A percentile compares a stretch with the other conserved stretches of the same genome.
Conservation (phyloP, 2,113 vertebrate genomes). For the Coptodon rendalli region DNA sequence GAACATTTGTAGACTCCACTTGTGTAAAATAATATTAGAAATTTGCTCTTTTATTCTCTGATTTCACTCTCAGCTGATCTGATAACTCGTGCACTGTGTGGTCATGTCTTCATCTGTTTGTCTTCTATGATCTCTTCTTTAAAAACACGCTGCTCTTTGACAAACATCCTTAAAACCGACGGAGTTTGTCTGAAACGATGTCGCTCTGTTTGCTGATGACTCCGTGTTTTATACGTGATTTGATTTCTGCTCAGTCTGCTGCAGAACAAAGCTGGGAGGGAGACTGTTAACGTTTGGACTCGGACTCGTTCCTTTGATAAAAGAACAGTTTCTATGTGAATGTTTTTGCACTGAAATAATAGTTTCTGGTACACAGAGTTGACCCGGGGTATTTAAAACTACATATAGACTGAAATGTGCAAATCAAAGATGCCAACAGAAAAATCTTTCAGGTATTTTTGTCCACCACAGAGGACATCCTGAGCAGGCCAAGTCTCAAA, state of each 20-base stretch:
- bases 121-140: background rate
- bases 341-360: background rate
- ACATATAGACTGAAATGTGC: background rate
- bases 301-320: rapidly evolving
- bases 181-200: background rate
- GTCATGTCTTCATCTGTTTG: background rate
- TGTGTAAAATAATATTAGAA: rapidly evolving
- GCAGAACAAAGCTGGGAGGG: background rate
- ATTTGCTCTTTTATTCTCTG: background rate
- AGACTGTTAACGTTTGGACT: background rate
- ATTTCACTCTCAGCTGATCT: background rate
- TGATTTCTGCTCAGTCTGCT: background rate
- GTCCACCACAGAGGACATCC: background rate
- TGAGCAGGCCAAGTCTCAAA: background rate
- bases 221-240: background rate
- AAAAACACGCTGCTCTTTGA: background rate
- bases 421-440: background rate
- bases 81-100: background rate
- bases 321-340: background rate
- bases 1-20: background rate
- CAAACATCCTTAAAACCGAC: too few relatives aligned
- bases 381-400: background rate
- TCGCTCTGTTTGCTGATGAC: background rate
- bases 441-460: background rate
- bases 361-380: background rate